These are phyloP conservation scores for Formica selysi DNA, from an alignment of 1,140 invertebrate genomes.

Conservation along the genomic window DNA sequence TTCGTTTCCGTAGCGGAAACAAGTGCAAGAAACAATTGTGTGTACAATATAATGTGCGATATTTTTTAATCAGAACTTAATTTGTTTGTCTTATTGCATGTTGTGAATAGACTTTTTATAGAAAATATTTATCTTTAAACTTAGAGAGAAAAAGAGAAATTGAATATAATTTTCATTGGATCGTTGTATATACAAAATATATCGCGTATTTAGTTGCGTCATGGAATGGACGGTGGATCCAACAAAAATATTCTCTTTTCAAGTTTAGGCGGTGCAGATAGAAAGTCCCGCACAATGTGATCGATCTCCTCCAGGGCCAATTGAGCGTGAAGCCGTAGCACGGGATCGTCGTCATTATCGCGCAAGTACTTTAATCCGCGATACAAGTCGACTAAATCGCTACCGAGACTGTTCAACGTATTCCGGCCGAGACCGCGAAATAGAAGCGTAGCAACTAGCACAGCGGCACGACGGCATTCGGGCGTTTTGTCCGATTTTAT, in stretches of 20 bases:
- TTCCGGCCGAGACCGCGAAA: conserved; percentile 91
- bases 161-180: conserved; percentile 14
- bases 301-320: conserved; percentile 92
- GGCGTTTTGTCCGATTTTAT: conserved; percentile 90
- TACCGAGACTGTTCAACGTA: conserved; percentile 89
- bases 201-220: neutral
- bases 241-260: conserved; percentile 88
- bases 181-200: conserved; percentile 32
- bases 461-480: conserved; percentile 92
- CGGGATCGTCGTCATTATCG: conserved; percentile 89
- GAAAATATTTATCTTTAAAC: conserved; percentile 19
- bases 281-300: conserved; percentile 88
- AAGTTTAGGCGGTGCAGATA: conserved; percentile 88
- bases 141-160: too few relatives aligned
- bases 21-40: neutral
- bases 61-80: conserved; percentile 1
- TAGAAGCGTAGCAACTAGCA: conserved; percentile 91
- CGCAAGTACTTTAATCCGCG: conserved; percentile 90
- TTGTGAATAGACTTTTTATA: neutral
- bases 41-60: neutral
- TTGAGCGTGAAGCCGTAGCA: conserved; percentile 91
- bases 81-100: neutral
- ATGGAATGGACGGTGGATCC: neutral
- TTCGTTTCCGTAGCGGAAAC: neutral
- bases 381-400: conserved; percentile 90